Base-by-base conservation (phyloP, 2,888 invertebrate genomes). In the Coremacera marginata region DNA sequence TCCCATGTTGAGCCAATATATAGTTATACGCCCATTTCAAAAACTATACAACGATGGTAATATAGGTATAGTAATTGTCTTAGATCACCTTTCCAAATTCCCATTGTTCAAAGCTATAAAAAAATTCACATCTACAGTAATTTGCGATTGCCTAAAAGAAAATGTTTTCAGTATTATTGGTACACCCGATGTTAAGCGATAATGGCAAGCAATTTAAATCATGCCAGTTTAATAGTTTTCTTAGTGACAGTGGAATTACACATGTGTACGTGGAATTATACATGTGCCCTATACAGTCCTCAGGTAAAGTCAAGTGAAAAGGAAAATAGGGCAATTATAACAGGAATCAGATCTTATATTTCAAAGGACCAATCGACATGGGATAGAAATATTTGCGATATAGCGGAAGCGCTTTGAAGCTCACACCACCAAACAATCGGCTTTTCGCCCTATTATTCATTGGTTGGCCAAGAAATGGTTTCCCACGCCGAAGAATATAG, bases 221-320 rank as follows among this genome's bases (percentile, higher is more conserved):
- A n/a, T n/a, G n/a, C n/a, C n/a, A n/a, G n/a, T n/a, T n/a, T n/a
- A n/a, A n/a, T n/a, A n/a, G n/a, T n/a, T n/a, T 79, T 7, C 37
- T 78, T 7, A 74, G 73, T 16, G 80, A 78, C 8, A 80, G 78
- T 31, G 77, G 77, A 52, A 60, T 2, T 37, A 78, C 3, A 51
- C 79, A 16, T 62, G 65, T n/a, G 52, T 76, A 11, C 76, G 76
- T 34, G 71, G 78, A 11, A 55, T 80, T 22, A 49, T 37, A 3
- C 80, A 80, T 19, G 25, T 70, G 78, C 80, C 1, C 65, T 77
- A 9, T 74, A 80, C 37, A 78, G 76, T 51, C 77, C 77, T 49
- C 77, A 80, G 51, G 76, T 75, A 1, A 80, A 80, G 37, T 76
- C 76, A 5, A 77, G 77, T 31, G 78, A 80, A 34, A 57, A 78